phyloP scores from a whole-genome alignment of 2,113 vertebrate genomes.

The Chaenocephalus aceratus region DNA sequence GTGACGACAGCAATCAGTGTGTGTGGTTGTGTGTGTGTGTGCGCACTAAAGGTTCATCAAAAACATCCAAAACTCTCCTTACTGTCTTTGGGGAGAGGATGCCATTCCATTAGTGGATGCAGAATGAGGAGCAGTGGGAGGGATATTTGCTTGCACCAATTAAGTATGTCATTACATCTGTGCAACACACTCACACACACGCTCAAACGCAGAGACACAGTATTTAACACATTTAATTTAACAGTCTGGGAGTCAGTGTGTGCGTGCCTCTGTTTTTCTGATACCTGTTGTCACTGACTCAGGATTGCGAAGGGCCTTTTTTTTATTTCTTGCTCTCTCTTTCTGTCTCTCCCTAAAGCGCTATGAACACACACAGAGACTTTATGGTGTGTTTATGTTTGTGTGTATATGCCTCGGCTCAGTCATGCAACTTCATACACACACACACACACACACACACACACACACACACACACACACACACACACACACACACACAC shows the following conservation, averaged over 20 bases:
- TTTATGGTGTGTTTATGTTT: constrained; percentile 12
- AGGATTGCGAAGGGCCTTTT: constrained; percentile 35
- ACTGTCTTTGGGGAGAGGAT: constrained; percentile 61
- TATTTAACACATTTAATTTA: constrained; percentile 60
- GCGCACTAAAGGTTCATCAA: constrained; percentile 24
- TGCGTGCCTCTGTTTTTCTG: constrained; percentile 28
- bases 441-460: background rate
- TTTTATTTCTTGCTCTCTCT: constrained; percentile 17
- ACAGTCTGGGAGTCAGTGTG: constrained; percentile 51
- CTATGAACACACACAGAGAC: constrained; percentile 28
- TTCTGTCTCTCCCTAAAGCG: constrained; percentile 33
- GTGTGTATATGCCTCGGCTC: background rate
- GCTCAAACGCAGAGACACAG: constrained; percentile 9
- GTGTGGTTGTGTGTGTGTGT: background rate
- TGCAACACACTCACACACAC: constrained; percentile 19
- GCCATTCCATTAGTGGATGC: constrained; percentile 70
- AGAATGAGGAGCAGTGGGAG: constrained; percentile 65
- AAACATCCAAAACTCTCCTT: constrained; percentile 20
- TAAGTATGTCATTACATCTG: constrained; percentile 71
- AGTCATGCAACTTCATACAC: constrained; percentile 6
- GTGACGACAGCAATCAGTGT: constrained; percentile 6
- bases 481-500: background rate
- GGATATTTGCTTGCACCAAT: constrained; percentile 67
- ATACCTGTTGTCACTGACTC: constrained; percentile 60
- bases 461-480: background rate